These are phyloP conservation scores for Triops cancriformis DNA, from an alignment of 1,140 invertebrate species.

Conservation along the genomic window DNA sequence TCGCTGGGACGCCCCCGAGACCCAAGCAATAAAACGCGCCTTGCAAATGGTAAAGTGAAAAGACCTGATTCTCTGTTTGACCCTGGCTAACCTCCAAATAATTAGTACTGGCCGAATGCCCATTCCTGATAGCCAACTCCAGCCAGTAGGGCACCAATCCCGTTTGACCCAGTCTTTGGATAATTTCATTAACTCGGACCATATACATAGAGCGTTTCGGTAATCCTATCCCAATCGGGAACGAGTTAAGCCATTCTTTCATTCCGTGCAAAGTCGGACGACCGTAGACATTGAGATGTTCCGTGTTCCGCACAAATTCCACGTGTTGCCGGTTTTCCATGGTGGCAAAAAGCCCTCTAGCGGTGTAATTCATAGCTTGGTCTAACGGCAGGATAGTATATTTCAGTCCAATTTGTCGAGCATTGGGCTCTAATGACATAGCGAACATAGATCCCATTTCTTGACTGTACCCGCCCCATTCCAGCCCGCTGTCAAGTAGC, in stretches of 20 bases:
- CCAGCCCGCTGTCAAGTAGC: not conserved
- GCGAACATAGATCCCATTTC: not conserved
- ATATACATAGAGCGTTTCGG: not conserved
- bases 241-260: not conserved
- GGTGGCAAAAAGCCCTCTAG: not conserved
- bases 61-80: not conserved
- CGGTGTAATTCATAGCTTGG: not conserved
- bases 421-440: not conserved
- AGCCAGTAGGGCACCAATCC: not conserved
- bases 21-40: not conserved
- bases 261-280: not conserved
- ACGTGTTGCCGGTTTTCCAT: constrained; percentile 1
- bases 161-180: not conserved
- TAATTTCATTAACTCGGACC: not conserved
- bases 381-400: not conserved
- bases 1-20: not conserved
- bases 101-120: not conserved
- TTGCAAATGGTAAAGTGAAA: not conserved
- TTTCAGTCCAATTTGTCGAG: not conserved
- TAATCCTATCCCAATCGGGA: not conserved
- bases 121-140: not conserved
- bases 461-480: not conserved
- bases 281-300: not conserved
- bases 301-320: not conserved
- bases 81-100: not conserved